These are phyloP conservation scores for Eledona agricola DNA, from an alignment of 2,888 invertebrate genomes.

Conservation along the genomic window DNA sequence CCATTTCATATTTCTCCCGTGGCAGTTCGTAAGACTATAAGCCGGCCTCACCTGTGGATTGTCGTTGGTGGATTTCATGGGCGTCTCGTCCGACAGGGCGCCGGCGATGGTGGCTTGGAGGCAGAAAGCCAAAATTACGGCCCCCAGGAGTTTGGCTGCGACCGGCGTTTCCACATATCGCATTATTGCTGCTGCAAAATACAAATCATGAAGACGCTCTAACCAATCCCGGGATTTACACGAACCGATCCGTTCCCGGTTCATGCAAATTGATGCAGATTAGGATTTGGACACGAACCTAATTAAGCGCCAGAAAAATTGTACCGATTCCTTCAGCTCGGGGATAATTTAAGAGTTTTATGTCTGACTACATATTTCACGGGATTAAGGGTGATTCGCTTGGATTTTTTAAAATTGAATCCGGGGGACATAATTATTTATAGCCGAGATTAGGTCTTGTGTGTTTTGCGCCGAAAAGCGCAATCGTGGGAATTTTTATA, in stretches of 20 bases:
- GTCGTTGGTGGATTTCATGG: constrained; percentile 50
- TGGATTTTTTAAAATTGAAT: too few species aligned
- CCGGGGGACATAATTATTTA: too few species aligned
- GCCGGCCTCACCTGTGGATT: constrained; percentile 50
- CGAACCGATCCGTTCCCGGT: constrained; percentile 23
- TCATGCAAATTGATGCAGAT: constrained; percentile 46
- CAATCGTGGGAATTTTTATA: too few species aligned
- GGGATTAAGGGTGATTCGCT: constrained; percentile 18
- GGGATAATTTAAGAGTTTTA: constrained; percentile 22
- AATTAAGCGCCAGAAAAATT: too few species aligned
- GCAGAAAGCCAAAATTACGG: constrained; percentile 50
- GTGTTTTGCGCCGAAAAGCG: too few species aligned
- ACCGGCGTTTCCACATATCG: constrained; percentile 48
- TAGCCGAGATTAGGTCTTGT: too few species aligned
- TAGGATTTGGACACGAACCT: constrained; percentile 41
- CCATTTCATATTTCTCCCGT: constrained; percentile 33
- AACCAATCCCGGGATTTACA: constrained; percentile 33
- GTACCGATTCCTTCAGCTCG: constrained; percentile 10
- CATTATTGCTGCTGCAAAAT: constrained; percentile 54
- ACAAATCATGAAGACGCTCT: constrained; percentile 36
- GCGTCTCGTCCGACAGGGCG: constrained; percentile 46
- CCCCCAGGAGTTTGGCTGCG: constrained; percentile 51
- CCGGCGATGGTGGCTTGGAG: constrained; percentile 47
- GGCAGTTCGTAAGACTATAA: constrained; percentile 18
- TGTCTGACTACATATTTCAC: constrained; percentile 25